Conservation (phyloP, 2,797 vertebrate species). For the Lacerta viridis region DNA sequence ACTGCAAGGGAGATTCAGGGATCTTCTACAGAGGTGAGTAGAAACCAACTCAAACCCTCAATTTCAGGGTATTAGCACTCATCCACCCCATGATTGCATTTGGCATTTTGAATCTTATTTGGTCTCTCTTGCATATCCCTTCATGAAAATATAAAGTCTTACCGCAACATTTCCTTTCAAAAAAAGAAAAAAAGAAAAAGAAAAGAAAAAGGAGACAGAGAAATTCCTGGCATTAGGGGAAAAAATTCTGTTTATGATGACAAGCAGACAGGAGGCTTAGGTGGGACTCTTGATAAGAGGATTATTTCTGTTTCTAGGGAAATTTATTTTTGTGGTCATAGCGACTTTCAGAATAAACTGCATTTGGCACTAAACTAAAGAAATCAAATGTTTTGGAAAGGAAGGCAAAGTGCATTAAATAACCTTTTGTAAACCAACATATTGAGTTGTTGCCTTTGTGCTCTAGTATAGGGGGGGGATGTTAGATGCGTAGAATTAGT, state of each 20-base stretch:
- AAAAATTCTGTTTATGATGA: constrained; percentile 17
- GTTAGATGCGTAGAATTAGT: neutral
- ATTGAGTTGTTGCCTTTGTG: neutral
- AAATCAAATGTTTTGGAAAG: constrained; percentile 11
- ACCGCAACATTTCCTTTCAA: neutral
- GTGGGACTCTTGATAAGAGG: constrained; percentile 28
- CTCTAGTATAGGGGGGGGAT: neutral
- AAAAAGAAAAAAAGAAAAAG: too few species aligned
- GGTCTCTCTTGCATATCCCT: neutral
- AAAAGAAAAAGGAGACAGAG: neutral
- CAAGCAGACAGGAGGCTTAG: constrained; percentile 26
- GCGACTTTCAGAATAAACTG: constrained; percentile 29
- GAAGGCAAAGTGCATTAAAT: constrained; percentile 12
- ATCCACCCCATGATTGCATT: neutral
- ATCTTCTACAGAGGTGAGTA: too few species aligned
- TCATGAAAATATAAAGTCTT: neutral
- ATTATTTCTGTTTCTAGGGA: constrained; percentile 43
- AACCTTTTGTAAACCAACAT: constrained; percentile 17
- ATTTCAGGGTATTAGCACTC: neutral
- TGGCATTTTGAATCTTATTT: neutral
- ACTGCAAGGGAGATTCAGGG: too few species aligned
- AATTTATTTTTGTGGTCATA: constrained; percentile 24
- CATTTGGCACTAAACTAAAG: constrained; percentile 15
- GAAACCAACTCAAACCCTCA: neutral
- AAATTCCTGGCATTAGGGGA: constrained; percentile 9